phyloP scores from a whole-genome alignment of 2,113 vertebrate species.

The Uria lomvia region DNA sequence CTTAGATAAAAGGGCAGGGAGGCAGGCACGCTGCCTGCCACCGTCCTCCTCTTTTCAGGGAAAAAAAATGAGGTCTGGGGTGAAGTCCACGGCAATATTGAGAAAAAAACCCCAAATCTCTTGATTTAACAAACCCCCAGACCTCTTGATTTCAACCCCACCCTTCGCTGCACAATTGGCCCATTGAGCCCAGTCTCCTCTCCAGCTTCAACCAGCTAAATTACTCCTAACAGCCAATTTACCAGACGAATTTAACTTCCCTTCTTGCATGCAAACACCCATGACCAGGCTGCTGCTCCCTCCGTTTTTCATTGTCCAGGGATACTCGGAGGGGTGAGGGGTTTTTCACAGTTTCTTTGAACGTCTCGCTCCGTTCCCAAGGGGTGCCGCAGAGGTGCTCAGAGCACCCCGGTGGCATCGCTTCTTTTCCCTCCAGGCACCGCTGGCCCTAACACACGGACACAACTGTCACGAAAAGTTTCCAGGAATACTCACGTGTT shows the following conservation, averaged over 20 bases:
- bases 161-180: neutral
- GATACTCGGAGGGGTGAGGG: neutral
- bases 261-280: neutral
- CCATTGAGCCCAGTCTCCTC: neutral
- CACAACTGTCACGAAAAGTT: neutral
- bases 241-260: neutral
- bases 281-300: neutral
- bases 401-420: fast-evolving
- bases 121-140: neutral
- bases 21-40: neutral
- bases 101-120: neutral
- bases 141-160: neutral
- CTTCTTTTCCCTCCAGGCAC: neutral
- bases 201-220: neutral
- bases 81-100: neutral
- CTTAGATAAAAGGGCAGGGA: neutral
- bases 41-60: neutral
- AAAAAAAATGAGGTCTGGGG: neutral
- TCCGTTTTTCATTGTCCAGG: neutral
- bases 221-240: neutral
- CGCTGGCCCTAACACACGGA: fast-evolving
- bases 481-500: neutral
- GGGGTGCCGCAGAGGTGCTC: neutral
- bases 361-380: neutral
- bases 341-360: neutral